Evolutionary conservation across 2,113 vertebrate species (phyloP), one percentile per base, ranked within the genome.

Genomic region (Elaphurus davidianus): DNA sequence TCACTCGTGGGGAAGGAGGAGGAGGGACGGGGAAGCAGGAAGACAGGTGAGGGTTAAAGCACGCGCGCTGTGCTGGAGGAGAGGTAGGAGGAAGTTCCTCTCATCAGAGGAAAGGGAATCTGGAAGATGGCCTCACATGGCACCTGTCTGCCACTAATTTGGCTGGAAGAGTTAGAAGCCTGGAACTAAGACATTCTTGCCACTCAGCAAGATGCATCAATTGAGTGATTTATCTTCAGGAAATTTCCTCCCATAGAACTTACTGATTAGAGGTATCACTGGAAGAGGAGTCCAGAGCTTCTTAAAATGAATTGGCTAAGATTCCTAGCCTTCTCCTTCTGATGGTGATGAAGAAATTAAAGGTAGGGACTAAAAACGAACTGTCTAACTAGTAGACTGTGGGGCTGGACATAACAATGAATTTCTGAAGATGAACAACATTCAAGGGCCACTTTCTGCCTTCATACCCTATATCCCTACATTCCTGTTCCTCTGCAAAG

Each of bases 11-110:
- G 50, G 47, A 47, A 67, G 67, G 36, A 74, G 40, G 7, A 28
- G 4, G 5, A 45, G 14, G n/a, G 30, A 10, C 14, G 5, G 71
- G 74, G 54, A 82, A 78, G 67, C n/a, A 36, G 40, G 33, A 2
- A 19, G 71, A 23, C 1, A n/a, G 62, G 21, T 30, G 30, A 78
- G 33, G 64, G 40, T 16, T 74, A 10, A 19, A 54, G 55, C 43
- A 11, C 5, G 3, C 7, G 13, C 14, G 0, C 1, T 23, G 7
- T 47, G 40, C 40, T 54, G 4, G 16, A 57, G 45, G 45, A 6
- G 27, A 16, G 11, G 43, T 1, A 7, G 40, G 27, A 71, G 62
- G 82, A 9, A n/a, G 85, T 40, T 36, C 28, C 27, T 81, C 30
- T 55, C 45, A 30, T 47, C 12, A 16, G 82, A 23, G 85, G 52